Percentiles rank a stretch among this genome's conserved stretches.
These are phyloP conservation scores for Heteromyza rotundicornis DNA, from an alignment of 2,888 invertebrate species.

Conservation along the genomic window DNA sequence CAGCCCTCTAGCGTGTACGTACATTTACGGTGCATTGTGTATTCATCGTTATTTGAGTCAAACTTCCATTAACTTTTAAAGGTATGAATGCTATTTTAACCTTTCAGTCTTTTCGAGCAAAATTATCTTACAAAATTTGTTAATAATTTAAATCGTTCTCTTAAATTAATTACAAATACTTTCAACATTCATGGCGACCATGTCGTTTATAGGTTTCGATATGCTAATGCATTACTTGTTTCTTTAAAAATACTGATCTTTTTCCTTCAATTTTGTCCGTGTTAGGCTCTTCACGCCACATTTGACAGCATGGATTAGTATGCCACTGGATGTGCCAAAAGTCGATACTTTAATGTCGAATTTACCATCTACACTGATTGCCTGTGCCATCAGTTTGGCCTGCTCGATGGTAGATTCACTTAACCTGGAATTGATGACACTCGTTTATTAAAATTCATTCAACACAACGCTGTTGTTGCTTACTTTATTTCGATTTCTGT, in stretches of 20 bases:
- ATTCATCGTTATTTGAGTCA: no score
- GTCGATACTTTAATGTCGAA: constrained; percentile 54
- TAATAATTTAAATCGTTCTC: neutral
- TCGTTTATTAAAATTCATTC: no score
- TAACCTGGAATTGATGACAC: constrained; percentile 35
- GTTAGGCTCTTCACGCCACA: constrained; percentile 48
- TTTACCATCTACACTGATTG: constrained; percentile 50
- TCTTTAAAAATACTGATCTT: constrained; percentile 13
- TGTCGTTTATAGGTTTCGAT: neutral
- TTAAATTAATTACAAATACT: no score
- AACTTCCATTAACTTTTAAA: no score
- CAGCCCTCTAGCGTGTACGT: no score
- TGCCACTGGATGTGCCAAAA: constrained; percentile 52
- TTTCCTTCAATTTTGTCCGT: constrained; percentile 44
- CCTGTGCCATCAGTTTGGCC: constrained; percentile 52
- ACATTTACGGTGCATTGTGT: no score
- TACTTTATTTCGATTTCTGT: constrained; percentile 54
- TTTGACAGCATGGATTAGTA: constrained; percentile 52
- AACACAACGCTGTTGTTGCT: constrained; percentile 18
- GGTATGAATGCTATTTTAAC: neutral
- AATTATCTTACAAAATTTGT: neutral
- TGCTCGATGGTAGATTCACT: constrained; percentile 53
- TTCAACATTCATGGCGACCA: no score
- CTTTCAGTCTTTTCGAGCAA: constrained; percentile 14
- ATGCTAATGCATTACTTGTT: neutral